Percentiles rank a stretch among this genome's conserved stretches.
phyloP scores from a whole-genome alignment of 1,140 invertebrate species.

The Tachypleus tridentatus region DNA sequence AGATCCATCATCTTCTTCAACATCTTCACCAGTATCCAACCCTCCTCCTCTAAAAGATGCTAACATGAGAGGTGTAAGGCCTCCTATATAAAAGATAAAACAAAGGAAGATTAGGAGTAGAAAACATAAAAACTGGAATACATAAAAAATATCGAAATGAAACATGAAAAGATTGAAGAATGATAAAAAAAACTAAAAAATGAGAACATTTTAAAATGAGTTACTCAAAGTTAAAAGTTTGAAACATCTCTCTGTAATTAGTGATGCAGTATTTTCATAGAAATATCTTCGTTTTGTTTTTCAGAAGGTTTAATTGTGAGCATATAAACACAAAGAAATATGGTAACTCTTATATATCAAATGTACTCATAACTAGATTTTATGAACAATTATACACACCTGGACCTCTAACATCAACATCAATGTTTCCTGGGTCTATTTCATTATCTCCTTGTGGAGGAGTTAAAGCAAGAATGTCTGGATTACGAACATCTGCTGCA shows the following conservation, averaged over 20 bases:
- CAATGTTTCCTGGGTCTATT: slow-evolving; percentile 22
- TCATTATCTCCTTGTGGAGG: slow-evolving; percentile 43
- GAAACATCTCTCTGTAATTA: no score
- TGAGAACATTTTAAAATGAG: no score
- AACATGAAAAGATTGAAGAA: no score
- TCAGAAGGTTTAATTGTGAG: no score
- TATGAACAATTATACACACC: slow-evolving; percentile 32
- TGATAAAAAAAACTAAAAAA: no score
- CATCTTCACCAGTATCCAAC: slow-evolving; percentile 15
- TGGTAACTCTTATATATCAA: no score
- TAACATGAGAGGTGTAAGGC: slow-evolving; percentile 90
- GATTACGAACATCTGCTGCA: slow-evolving; percentile 65
- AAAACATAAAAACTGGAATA: neutral
- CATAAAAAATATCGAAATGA: no score
- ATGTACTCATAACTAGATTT: neutral
- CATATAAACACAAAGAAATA: no score
- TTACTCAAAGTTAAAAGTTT: no score
- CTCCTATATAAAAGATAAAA: slow-evolving; percentile 35
- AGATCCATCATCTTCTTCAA: slow-evolving; percentile 21
- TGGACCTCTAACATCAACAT: slow-evolving; percentile 68
- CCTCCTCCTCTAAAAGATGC: slow-evolving; percentile 45
- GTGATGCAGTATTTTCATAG: no score
- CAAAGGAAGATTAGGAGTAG: neutral
- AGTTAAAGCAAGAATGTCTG: slow-evolving; percentile 47
- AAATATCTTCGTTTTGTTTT: no score